Base-by-base conservation (phyloP, 2,797 vertebrate species). In the Silurus aristotelis region DNA sequence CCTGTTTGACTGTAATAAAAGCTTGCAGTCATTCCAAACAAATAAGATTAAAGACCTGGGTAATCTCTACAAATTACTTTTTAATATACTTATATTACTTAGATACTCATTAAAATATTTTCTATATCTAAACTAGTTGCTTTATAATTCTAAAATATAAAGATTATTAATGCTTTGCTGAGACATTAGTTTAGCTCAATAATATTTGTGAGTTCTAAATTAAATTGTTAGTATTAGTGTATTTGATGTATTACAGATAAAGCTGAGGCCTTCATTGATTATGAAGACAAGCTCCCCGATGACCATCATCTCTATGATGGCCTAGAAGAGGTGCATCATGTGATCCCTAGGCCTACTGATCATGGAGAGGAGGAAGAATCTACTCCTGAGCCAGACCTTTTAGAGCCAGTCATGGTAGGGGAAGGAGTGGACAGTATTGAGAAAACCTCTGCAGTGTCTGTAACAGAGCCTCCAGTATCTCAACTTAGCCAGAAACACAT, bases 231-330 rank as follows among this genome's bases (percentile, higher is more conserved):
- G 52, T 72, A 43, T 82, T 46, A 67, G 4, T 86, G 31, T 82
- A 38, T 66, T 83, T 86, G n/a, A 70, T 83, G 61, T 79, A 31
- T 88, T 92, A 83, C 93, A 99, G 97, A 95, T 91, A 94, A 95
- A 86, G 91, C 95, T 0, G 96, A 97, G 87, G 88, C 93, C 56
- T 96, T 96, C 12, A 89, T 97, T 55, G 97, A 99, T 92, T 99
- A 98, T 15, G 97, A 98, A 90, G 97, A 98, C 88, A 96, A 96
- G 87, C 97, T 98, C 84, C 93, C 96, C 0, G 96, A 97, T 60
- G 96, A 95, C 84, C 91, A 93, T 84, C 94, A 95, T 0, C 90
- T 95, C 87, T 90, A 85, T 56, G 77, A 82, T 48, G 83, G 79
- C 48, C 76, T 15, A 27, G 73, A 77, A 52, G 82, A 84, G 70